Evolutionary conservation across 2,113 vertebrate species (phyloP), one percentile per base, ranked within the genome.

Genomic region (Oryzias melastigma): DNA sequence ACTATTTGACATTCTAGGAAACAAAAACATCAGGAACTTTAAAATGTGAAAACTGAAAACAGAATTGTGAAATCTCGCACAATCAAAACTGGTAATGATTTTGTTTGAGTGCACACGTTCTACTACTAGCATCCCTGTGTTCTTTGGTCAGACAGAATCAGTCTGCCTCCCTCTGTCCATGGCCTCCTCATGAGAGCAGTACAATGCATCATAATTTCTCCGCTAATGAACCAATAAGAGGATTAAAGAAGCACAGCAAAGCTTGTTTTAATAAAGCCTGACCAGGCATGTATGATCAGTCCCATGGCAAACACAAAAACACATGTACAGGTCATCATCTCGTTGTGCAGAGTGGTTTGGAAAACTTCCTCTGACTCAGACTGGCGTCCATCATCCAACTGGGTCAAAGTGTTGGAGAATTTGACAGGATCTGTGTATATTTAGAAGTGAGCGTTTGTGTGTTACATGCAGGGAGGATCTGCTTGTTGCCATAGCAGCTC

Each of bases 171-270:
- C 46, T 68, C 14, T 35, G 0, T 7, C 68, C 57, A 42, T 0
- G 3, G 40, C 18, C 56, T 20, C 48, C 48, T 63, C 19, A 1
- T 25, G 53, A 58, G 17, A 20, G 5, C 50, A 77, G 77, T 65
- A 70, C 40, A 56, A 81, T 79, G 56, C 53, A 57, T 41, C 40
- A 16, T 20, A 75, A 58, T 17, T 43, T 67, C 69, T 17, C 22
- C 16, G 46, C 17, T 78, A 69, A 80, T 78, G 49, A 77, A 55
- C 46, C 79, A 79, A 73, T 75, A 71, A 66, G 22, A 29, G n/a
- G 52, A 68, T 63, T 75, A 78, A 80, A 75, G 73, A 49, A 70
- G 73, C 76, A 70, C 54, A 47, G 50, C 40, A 4, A 77, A 72
- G 46, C 44, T 65, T 74, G 65, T 77, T 65, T 73, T 14, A 66